Evolutionary conservation across 1,140 invertebrate species (phyloP), one percentile per base, ranked within the genome.

Genomic region (Pseudoatta argentina): DNA sequence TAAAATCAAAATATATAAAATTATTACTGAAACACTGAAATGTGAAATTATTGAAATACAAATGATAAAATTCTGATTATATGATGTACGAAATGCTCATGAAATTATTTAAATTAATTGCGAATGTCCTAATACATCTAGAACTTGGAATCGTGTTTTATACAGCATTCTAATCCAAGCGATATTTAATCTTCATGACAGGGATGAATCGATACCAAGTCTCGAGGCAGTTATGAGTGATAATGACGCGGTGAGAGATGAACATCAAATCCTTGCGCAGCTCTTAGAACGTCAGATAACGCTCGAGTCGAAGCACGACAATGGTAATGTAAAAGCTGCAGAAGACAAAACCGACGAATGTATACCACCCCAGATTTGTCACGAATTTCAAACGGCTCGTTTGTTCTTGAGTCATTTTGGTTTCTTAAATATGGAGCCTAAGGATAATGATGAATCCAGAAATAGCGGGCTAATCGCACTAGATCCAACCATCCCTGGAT

Each of bases 371-470:
- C 95, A 97, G 12, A 96, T 97, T 1, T 98, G 97, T 86, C 97
- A 98, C 76, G 98, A 99, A 92, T 99, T 99, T 94, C 98, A 99
- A 96, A 99, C 99, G 0, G 98, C 99, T 1, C 96, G 99, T 85
- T 94, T 99, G 0, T 99, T 99, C 94, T 95, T 99, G 2, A 98
- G 98, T 18, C 98, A 99, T 94, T 98, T 99, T 94, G 98, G 98
- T 6, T 98, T 99, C 91, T 95, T 99, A 1, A 97, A 97, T 88
- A 96, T 98, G 18, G 97, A 98, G 81, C 96, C 95, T 85, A 95
- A 97, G 91, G 95, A 96, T 94, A 94, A 95, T 1, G 94, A 96
- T 24, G 94, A 93, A 64, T 92, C 93, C 0, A 94, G 96, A 3
- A 96, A 96, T 1, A 96, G 97, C 14, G 91, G 93, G n/a, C 95